Base-by-base conservation (phyloP, 2,113 vertebrate genomes). In the Elgaria multicarinata region DNA sequence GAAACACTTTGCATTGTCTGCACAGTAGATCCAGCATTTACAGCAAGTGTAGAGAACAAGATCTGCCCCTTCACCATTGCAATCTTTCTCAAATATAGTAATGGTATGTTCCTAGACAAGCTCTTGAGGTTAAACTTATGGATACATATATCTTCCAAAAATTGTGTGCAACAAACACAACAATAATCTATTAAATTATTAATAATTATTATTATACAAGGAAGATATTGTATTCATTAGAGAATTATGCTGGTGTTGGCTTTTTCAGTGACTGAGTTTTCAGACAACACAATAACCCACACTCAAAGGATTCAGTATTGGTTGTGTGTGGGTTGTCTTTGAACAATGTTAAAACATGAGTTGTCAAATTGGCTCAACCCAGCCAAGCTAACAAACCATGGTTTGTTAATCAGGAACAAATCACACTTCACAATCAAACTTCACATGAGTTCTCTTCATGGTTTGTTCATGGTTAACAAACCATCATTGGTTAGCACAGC, bases 61-160 rank as follows among this genome's bases (percentile, higher is more conserved):
- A 98, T 99, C 96, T 99, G 99, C 93, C 99, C 99, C 64, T 99
- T 99, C 96, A 99, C 99, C 64, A 99, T 99, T 28, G 99, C 99
- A 33, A 98, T 99, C 90, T 99, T 99, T 93, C 97, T 99, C 2
- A 99, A 99, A 94, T 99, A 99, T 96, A 99, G 98, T 92, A 99
- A 99, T 0, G 99, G 99, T 99, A 97, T 0, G 97, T 36, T 1
- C 42, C 18, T 53, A 13, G 1, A 31, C 39, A 67, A 0, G 0
- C 6, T 87, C 28, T 86, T 85, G 0, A 39, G 90, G 20, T 28
- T 22, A 88, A 64, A 58, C 22, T 83, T 82, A 80, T 84, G n/a
- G 44, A 74, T 42, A 66, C 42, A 39, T 8, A 44, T 62, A 75
- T n/a, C 24, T 2, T 83, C 24, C 42, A 62, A 62, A 62, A 33